Base-by-base conservation (phyloP, 1,140 invertebrate genomes). In the Harlomillsia oculata region DNA sequence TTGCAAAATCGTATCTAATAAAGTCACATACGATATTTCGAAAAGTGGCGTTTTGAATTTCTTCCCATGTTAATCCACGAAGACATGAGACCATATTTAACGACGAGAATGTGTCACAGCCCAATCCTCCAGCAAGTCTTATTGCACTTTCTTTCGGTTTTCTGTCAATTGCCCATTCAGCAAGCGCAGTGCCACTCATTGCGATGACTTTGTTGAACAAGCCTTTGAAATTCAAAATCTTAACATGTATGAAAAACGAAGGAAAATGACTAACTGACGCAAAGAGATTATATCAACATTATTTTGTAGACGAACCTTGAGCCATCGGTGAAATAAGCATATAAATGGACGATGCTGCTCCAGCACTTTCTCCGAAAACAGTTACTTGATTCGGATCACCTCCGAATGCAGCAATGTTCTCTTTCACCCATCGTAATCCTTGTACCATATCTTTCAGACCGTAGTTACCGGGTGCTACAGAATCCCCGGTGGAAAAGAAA, bases 401-500 rank as follows among this genome's bases (percentile, higher is more conserved):
- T 9, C 66, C 65, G 59, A 72, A 72, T 3, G 63, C 59, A 4
- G 40, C 59, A 45, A 72, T 71, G 58, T 73, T 71, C 3, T 67
- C 21, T 64, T 59, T 26, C 20, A 72, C 64, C 71, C 71, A 72
- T 46, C 64, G 43, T 8, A 72, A 53, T 14, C 71, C 45, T 32
- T 30, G 26, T 13, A 48, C 45, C n/a, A 28, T 23, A 61, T 75
- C 72, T 59, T 67, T 71, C 4, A 75, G 39, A 5, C 68, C 74
- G 28, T 66, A 66, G 46, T 75, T 75, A 20, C 73, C 74, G 3
- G 66, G 59, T n/a, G 62, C 43, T 5, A 43, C 60, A 6, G 57
- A 56, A 53, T 73, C 72, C 30, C 66, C 67, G 3, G 69, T 71
- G 25, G 59, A 69, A 29, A 74, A 64, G 51, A 73, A 72, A 40